Evolutionary conservation across 2,888 invertebrate species (phyloP).

Genomic region (Ornithoptera alexandrae): DNA sequence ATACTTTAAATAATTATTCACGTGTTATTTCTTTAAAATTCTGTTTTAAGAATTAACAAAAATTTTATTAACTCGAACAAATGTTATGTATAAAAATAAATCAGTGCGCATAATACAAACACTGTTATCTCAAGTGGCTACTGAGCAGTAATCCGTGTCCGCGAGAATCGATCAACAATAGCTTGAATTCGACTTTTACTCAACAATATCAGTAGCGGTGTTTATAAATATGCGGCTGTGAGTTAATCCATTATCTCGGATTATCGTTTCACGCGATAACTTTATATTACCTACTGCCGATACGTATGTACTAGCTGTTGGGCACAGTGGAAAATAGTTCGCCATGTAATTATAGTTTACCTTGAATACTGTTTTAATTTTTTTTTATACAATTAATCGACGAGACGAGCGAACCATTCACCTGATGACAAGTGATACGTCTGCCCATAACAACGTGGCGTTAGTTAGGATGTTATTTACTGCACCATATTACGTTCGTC

Average conservation of each 20-base stretch:
- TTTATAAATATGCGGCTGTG: conserved; percentile 70
- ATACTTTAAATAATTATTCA: too few species aligned
- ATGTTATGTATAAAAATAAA: conserved; percentile 22
- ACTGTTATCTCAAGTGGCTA: conserved; percentile 27
- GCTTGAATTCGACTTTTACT: conserved; percentile 52
- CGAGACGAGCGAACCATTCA: too few species aligned
- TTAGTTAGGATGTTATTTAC: too few species aligned
- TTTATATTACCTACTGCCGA: conserved; percentile 54
- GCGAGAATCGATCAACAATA: conserved; percentile 49
- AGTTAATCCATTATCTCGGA: conserved; percentile 77
- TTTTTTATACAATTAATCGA: too few species aligned
- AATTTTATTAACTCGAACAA: neutral
- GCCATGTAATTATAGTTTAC: neutral
- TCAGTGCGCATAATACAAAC: conserved; percentile 26
- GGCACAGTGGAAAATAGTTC: conserved; percentile 19
- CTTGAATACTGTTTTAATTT: neutral
- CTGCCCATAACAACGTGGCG: too few species aligned
- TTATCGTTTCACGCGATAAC: conserved; percentile 72
- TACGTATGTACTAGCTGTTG: conserved; percentile 35
- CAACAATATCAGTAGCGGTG: conserved; percentile 62
- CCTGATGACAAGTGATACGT: too few species aligned
- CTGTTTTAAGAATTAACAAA: neutral
- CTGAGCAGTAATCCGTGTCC: conserved; percentile 23
- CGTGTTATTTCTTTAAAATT: neutral
- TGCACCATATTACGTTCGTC: too few species aligned